Conservation (phyloP, 2,888 invertebrate species). For the Dolichopus griseipennis region DNA sequence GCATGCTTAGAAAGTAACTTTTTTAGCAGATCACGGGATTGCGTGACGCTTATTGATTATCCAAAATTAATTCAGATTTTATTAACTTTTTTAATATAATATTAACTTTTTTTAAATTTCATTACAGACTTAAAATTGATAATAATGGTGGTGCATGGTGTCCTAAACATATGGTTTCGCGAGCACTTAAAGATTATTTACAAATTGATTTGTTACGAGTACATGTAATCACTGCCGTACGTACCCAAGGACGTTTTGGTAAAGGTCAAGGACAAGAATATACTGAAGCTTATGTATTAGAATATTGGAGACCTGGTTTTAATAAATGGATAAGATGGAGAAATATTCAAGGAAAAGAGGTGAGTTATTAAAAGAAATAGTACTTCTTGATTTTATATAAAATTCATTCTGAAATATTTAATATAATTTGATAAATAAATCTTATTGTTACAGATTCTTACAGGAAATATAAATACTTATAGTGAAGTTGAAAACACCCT, state of each 20-base stretch:
- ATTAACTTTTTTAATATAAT: too few species aligned
- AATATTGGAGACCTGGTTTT: conserved; percentile 65
- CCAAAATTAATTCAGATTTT: too few species aligned
- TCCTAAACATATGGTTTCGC: conserved; percentile 62
- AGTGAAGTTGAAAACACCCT: conserved; percentile 63
- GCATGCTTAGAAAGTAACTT: too few species aligned
- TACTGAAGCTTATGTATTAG: conserved; percentile 66
- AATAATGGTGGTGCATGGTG: conserved; percentile 80
- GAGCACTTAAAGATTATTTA: conserved; percentile 63
- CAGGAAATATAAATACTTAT: conserved; percentile 72
- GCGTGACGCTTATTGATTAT: too few species aligned
- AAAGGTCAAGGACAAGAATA: conserved; percentile 76
- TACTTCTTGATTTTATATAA: too few species aligned
- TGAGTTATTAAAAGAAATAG: conserved; percentile 32
- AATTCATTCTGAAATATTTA: too few species aligned
- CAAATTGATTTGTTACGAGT: conserved; percentile 61
- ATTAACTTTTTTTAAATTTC: background rate
- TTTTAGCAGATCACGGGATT: too few species aligned
- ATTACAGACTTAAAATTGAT: conserved; percentile 62
- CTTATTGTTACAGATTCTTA: conserved; percentile 52
- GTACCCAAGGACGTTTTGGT: conserved; percentile 74
- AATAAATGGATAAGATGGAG: conserved; percentile 66
- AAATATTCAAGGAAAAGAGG: conserved; percentile 62
- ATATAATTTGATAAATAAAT: too few species aligned
- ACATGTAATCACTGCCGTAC: conserved; percentile 58